Evolutionary conservation across 2,888 invertebrate genomes (phyloP), one percentile per base, ranked within the genome.

Genomic region (Drosophila mulleri): DNA sequence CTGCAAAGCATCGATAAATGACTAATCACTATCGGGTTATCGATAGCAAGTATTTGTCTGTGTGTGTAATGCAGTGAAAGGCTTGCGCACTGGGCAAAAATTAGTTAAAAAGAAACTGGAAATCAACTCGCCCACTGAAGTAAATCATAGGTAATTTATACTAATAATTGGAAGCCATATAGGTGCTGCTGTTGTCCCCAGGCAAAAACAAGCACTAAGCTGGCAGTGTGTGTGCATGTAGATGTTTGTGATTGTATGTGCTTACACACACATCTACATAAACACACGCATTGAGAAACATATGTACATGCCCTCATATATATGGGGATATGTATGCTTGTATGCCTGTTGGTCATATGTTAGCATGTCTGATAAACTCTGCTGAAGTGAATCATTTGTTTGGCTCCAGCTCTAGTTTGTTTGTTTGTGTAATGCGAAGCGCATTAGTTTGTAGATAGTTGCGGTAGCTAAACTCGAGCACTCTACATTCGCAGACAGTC

Each of bases 371-470:
- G 78, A 75, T 80, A 76, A 80, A 80, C 72, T 72, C 62, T 47
- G 52, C 44, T 67, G 67, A 78, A 78, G 73, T 83, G 83, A 83
- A 85, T 83, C 88, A 88, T 83, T 83, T 83, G 88, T 76, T 78
- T 85, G 71, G 79, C 68, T 78, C 64, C 79, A 65, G 61, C 54
- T 67, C 39, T 48, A 59, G 67, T 83, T 67, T 65, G 68, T 64
- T 64, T 82, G 76, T 71, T 83, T 81, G 83, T 78, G 81, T 68
- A 76, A 76, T 61, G 60, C 47, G 70, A 74, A 56, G 58, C 56
- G 58, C 47, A 58, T 75, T 78, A 65, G 67, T 56, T 75, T 61
- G 67, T 71, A 79, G 67, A 77, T 75, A 75, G 63, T 75, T 77
- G 79, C 47, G 71, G 79, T 67, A 65, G 75, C 67, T 75, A 18